Percentiles rank a stretch among this genome's conserved stretches.
Evolutionary conservation across 2,888 invertebrate species (phyloP).

Genomic region (Anodontia alba): DNA sequence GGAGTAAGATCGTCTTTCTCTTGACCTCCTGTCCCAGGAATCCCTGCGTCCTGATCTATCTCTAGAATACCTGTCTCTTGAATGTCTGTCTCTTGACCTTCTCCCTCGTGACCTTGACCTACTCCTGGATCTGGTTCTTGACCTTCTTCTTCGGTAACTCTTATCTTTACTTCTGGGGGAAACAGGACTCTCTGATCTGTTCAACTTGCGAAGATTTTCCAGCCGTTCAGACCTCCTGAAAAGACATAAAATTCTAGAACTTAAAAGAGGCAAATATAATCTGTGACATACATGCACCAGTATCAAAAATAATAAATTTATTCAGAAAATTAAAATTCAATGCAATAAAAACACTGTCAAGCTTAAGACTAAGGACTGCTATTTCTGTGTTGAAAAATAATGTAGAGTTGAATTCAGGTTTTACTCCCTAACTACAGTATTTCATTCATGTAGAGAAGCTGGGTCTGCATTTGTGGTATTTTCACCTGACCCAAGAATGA

Average conservation of each 20-base stretch:
- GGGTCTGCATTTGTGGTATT: too few relatives aligned
- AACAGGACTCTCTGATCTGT: constrained; percentile 41
- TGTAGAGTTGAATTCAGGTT: too few relatives aligned
- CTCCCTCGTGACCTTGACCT: constrained; percentile 49
- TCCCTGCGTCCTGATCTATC: constrained; percentile 31
- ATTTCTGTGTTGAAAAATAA: too few relatives aligned
- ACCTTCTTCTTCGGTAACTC: constrained; percentile 27
- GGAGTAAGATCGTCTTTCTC: constrained; percentile 59
- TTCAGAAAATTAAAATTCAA: too few relatives aligned
- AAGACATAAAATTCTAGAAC: neutral
- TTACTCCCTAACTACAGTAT: too few relatives aligned
- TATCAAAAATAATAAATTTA: too few relatives aligned
- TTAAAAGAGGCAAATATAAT: neutral
- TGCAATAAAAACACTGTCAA: too few relatives aligned
- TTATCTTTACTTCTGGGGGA: constrained; percentile 45
- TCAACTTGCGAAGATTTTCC: constrained; percentile 24
- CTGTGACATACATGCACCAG: too few relatives aligned
- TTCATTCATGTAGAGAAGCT: too few relatives aligned
- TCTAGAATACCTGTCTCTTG: constrained; percentile 38
- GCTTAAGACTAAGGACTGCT: too few relatives aligned
- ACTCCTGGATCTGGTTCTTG: constrained; percentile 41
- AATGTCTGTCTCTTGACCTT: constrained; percentile 33
- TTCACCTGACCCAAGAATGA: too few relatives aligned
- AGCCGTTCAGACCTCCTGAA: constrained; percentile 11
- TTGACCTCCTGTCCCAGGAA: constrained; percentile 42